Evolutionary conservation across 2,113 vertebrate genomes (phyloP), one percentile per base, ranked within the genome.

Genomic region (Pseudolaguvia tuberculata): DNA sequence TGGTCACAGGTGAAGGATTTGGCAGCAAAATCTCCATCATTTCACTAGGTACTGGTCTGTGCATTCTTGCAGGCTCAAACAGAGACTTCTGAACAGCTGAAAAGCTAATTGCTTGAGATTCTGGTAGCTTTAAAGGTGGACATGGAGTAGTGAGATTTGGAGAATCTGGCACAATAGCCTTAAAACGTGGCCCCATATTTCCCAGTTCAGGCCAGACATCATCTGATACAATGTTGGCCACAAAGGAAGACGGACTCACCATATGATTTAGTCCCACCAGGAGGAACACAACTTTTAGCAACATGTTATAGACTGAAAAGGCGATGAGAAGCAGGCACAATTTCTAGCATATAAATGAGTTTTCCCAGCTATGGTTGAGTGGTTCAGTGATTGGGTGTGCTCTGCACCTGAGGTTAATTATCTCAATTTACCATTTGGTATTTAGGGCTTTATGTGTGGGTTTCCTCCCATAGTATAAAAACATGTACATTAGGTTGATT

Each of bases 1-100:
- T 31, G 20, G 5, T 1, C 2, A 2, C 15, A 21, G 57, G 3
- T 2, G 2, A 2, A 4, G 12, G n/a, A 21, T 14, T 1, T 14
- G 79, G 71, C 65, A 78, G 75, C 13, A 81, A 55, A 5, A 81
- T 78, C 8, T 45, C 4, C 20, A 15, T 74, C 29, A 81, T 15
- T 15, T 15, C 10, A 10, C 21, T 7, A 71, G 75, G 42, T 17
- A 81, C 6, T 0, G 58, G 66, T 51, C 29, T 66, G 18, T 1
- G 2, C 1, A 20, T 27, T 1, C 1, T 82, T 25, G 80, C 84
- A 75, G 88, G 88, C 35, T 67, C 70, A 23, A 90, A 85, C 7
- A 73, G 17, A 0, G 20, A 14, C 66, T 67, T 84, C 0, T 52
- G 55, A 2, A 83, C 70, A 13, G 63, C 14, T 2, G 79, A 74